Conservation (phyloP, 2,113 vertebrate genomes). For the Trichechus manatus region DNA sequence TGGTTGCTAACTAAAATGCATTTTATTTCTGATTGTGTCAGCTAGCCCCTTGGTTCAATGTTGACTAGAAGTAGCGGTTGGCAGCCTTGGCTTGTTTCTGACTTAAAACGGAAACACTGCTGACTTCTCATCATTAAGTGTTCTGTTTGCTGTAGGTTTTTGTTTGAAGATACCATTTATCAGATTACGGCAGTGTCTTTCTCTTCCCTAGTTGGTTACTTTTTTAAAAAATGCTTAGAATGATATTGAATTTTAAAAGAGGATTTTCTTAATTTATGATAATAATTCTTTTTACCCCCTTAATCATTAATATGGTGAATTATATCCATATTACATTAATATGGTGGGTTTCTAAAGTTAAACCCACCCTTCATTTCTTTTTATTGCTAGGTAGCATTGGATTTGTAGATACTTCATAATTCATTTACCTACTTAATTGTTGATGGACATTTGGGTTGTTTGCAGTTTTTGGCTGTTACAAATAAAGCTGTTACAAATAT, state of each 20-base stretch:
- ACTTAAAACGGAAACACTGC: slow-evolving; percentile 59
- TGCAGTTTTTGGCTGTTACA: neutral
- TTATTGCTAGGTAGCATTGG: neutral
- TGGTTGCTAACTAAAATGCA: no score
- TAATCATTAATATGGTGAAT: slow-evolving; percentile 5
- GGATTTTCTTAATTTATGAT: slow-evolving; percentile 34
- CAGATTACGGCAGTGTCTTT: slow-evolving; percentile 40
- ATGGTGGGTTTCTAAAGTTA: neutral
- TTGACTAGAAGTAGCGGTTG: neutral
- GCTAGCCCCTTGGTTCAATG: neutral
- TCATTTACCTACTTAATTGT: neutral
- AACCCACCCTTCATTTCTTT: neutral
- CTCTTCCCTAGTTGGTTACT: neutral
- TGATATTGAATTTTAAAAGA: neutral
- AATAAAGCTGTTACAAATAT: neutral
- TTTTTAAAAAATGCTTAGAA: slow-evolving; percentile 21
- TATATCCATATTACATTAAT: neutral
- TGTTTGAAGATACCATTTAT: slow-evolving; percentile 62
- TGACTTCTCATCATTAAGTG: slow-evolving; percentile 39
- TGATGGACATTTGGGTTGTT: neutral
- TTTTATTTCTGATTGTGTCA: slow-evolving; percentile 14
- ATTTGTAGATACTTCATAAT: neutral
- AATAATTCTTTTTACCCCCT: neutral
- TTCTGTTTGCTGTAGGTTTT: slow-evolving; percentile 62
- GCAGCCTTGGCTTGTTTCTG: slow-evolving; percentile 38